Percentiles rank a stretch among this genome's conserved stretches.
Evolutionary conservation across 2,888 invertebrate genomes (phyloP).

Genomic region (Meteorus cinctellus): DNA sequence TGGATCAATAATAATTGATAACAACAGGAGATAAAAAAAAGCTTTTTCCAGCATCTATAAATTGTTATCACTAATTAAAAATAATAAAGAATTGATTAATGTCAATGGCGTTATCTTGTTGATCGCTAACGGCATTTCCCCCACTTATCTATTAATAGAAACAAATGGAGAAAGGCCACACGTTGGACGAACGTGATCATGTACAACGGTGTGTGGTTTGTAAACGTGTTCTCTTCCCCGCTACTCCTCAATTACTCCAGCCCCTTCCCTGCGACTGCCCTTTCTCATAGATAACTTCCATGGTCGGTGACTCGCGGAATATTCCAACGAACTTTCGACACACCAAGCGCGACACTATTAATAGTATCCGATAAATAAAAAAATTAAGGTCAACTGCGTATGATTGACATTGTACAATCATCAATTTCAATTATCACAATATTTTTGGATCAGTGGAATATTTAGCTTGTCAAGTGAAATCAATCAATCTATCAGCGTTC

Average conservation of each 20-base stretch:
- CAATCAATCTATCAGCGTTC: no score
- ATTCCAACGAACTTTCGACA: conserved; percentile 63
- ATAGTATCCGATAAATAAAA: conserved; percentile 57
- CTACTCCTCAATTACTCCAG: neutral
- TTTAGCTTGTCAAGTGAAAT: neutral
- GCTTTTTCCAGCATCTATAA: neutral
- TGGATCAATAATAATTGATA: neutral
- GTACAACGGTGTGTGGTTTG: neutral
- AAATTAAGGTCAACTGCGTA: conserved; percentile 57
- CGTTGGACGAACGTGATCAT: conserved; percentile 10
- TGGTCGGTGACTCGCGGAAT: conserved; percentile 52
- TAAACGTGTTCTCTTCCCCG: conserved; percentile 4
- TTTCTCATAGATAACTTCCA: conserved; percentile 2
- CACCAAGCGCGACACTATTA: conserved; percentile 53
- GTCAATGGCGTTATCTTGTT: neutral
- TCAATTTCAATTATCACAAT: neutral
- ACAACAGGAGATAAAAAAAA: neutral
- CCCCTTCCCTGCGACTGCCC: neutral
- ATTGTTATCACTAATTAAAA: neutral
- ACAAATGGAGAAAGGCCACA: conserved; percentile 15
- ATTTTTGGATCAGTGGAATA: neutral
- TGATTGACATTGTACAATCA: conserved; percentile 30
- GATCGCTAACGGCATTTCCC: conserved; percentile 16
- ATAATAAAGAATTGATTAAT: neutral
- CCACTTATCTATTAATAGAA: conserved; percentile 20